These are phyloP conservation scores for Lichenostomus cassidix DNA, from an alignment of 2,113 vertebrate species.

Conservation along the genomic window DNA sequence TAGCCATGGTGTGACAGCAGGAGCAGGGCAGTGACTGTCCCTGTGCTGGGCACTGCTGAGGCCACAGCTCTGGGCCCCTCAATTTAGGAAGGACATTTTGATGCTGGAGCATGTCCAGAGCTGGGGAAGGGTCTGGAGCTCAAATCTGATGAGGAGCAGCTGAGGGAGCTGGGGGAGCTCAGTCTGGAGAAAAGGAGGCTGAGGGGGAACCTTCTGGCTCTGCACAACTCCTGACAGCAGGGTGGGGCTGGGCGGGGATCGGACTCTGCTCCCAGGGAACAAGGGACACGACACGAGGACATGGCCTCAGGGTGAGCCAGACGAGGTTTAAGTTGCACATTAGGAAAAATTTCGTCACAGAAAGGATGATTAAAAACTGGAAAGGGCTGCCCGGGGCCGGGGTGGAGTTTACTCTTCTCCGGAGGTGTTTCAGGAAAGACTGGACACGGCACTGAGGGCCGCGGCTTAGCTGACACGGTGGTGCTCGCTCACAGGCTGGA, in stretches of 20 bases:
- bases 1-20: background rate
- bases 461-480: rapidly evolving
- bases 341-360: background rate
- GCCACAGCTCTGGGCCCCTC: background rate
- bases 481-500: background rate
- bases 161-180: background rate
- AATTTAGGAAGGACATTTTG: background rate
- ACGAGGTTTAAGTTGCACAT: background rate
- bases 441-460: background rate
- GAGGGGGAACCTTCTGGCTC: rapidly evolving
- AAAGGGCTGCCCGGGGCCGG: background rate
- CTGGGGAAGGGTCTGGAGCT: background rate
- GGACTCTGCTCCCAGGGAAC: background rate
- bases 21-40: background rate
- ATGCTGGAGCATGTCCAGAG: background rate
- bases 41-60: background rate
- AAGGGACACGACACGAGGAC: background rate
- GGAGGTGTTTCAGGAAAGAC: background rate
- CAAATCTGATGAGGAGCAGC: background rate
- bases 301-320: no score
- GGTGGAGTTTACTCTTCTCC: background rate
- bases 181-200: background rate
- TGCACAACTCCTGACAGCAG: background rate
- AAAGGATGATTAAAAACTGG: background rate
- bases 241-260: background rate